These are phyloP conservation scores for Trachymyrmex cornetzi DNA, from an alignment of 1,140 invertebrate genomes.

Conservation along the genomic window DNA sequence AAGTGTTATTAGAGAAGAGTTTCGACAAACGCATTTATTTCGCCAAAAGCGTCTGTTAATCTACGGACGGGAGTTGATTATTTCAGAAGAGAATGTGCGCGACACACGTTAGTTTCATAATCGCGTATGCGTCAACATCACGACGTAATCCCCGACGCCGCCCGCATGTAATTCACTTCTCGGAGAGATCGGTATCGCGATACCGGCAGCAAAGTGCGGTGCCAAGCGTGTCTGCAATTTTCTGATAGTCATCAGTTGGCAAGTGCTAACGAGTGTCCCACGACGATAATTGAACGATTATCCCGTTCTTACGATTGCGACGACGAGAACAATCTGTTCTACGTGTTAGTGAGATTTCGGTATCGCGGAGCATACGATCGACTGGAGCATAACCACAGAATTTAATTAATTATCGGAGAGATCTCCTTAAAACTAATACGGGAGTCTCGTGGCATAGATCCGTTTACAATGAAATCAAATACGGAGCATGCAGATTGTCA, in stretches of 20 bases:
- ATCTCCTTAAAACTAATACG: neutral
- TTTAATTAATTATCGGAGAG: neutral
- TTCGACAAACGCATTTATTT: neutral
- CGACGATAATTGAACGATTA: constrained; percentile 47
- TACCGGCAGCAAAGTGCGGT: neutral
- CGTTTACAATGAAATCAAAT: neutral
- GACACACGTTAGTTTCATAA: constrained; percentile 39
- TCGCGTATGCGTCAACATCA: constrained; percentile 30
- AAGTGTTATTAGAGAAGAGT: no score
- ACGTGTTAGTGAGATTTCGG: neutral
- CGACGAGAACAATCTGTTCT: neutral
- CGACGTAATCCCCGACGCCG: constrained; percentile 30
- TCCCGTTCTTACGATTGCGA: neutral
- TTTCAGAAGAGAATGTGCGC: neutral
- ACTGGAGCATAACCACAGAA: neutral
- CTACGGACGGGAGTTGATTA: neutral
- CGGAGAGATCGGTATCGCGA: constrained; percentile 39
- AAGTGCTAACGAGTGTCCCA: neutral
- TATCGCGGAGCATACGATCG: constrained; percentile 1
- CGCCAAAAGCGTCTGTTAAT: neutral
- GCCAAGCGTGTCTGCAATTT: constrained; percentile 44
- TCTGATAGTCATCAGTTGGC: constrained; percentile 47
- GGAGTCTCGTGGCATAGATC: neutral
- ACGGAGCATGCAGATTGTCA: constrained; percentile 48
- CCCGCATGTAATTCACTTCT: constrained; percentile 29